Conservation (phyloP, 1,140 invertebrate genomes). For the Magallana gigas region DNA sequence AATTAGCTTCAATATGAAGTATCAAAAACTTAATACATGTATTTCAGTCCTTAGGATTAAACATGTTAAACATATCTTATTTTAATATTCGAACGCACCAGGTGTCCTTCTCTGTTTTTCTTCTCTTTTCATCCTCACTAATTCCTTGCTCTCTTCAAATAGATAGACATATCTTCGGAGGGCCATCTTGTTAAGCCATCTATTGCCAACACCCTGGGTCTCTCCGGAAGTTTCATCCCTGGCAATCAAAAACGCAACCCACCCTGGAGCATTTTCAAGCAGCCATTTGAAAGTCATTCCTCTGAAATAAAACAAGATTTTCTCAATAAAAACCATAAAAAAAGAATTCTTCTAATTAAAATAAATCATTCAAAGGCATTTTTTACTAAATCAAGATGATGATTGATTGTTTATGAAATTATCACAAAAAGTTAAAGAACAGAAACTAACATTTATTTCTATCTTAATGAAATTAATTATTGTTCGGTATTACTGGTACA, state of each 20-base stretch:
- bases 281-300: not conserved
- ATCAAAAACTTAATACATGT: no score
- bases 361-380: no score
- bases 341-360: not conserved
- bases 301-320: not conserved
- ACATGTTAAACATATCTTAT: no score
- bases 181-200: slow-evolving; percentile 1
- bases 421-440: not conserved
- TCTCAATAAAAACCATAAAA: not conserved
- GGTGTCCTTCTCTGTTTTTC: not conserved
- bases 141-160: not conserved
- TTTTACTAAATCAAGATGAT: not conserved
- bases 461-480: not conserved
- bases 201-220: not conserved
- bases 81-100: not conserved
- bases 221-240: not conserved
- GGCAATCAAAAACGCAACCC: not conserved
- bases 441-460: not conserved
- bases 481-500: not conserved
- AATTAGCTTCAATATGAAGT: no score
- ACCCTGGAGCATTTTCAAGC: not conserved
- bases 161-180: not conserved
- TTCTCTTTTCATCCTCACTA: not conserved
- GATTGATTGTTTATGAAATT: not conserved
- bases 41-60: no score